Evolutionary conservation across 2,113 vertebrate genomes (phyloP).

Genomic region (Brachionichthys hirsutus): DNA sequence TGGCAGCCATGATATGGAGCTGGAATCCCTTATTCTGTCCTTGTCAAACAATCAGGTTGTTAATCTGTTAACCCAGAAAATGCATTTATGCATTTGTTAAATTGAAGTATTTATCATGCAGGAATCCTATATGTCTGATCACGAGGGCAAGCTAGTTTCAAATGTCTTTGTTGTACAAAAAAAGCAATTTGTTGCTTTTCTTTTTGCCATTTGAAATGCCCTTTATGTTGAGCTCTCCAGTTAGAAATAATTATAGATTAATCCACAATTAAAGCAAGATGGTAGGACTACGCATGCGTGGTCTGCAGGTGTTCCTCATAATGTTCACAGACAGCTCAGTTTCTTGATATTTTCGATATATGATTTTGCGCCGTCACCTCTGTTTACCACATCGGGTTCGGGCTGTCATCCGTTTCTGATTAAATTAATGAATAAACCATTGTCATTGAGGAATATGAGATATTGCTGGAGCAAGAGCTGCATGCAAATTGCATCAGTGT

Average conservation of each 20-base stretch:
- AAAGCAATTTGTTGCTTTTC: neutral
- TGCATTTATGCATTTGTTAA: neutral
- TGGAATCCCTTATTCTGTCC: slow-evolving; percentile 1
- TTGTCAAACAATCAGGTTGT: neutral
- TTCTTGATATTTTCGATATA: neutral
- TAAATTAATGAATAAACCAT: slow-evolving; percentile 14
- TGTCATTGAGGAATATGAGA: slow-evolving; percentile 32
- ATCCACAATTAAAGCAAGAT: neutral
- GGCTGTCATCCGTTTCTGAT: slow-evolving; percentile 33
- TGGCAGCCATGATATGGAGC: neutral
- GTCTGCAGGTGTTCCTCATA: neutral
- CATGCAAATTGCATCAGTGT: slow-evolving; percentile 45
- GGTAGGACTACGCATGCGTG: too few relatives aligned
- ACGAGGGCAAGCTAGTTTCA: neutral
- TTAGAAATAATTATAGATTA: neutral
- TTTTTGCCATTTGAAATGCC: neutral
- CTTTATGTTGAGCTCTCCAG: neutral
- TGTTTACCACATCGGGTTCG: neutral
- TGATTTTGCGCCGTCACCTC: neutral
- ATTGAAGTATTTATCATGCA: neutral
- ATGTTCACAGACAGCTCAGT: neutral
- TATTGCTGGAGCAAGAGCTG: slow-evolving; percentile 21
- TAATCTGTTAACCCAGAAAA: slow-evolving; percentile 3
- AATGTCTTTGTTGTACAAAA: neutral
- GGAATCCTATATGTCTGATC: neutral